Percentiles rank a stretch among this genome's conserved stretches.
Evolutionary conservation across 1,140 invertebrate species (phyloP).

Genomic region (Drosophila orena): DNA sequence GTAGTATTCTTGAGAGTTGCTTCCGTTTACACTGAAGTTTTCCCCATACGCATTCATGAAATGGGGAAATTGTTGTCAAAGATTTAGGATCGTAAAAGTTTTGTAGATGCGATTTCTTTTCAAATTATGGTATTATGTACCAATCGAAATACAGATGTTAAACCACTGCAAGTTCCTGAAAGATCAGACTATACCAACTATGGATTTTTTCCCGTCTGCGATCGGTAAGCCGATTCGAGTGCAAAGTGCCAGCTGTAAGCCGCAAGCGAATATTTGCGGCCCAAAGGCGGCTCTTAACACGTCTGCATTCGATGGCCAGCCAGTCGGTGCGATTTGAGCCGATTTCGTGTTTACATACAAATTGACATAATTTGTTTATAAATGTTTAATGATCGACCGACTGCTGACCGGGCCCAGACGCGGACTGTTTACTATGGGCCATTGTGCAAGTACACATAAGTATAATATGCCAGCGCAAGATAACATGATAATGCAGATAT

Average conservation of each 20-base stretch:
- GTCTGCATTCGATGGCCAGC: slow-evolving; percentile 43
- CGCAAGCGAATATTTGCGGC: slow-evolving; percentile 66
- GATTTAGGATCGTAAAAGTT: too few species aligned
- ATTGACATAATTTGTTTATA: slow-evolving; percentile 83
- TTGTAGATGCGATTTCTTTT: too few species aligned
- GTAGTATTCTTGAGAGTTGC: too few species aligned
- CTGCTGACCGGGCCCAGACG: slow-evolving; percentile 41
- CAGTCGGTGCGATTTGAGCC: slow-evolving; percentile 39
- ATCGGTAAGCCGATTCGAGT: slow-evolving; percentile 15
- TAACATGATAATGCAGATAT: slow-evolving; percentile 65
- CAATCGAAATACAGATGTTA: too few species aligned
- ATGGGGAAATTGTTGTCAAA: too few species aligned
- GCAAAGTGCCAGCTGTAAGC: slow-evolving; percentile 24
- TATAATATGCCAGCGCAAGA: slow-evolving; percentile 6
- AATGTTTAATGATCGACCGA: slow-evolving; percentile 69
- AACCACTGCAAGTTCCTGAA: too few species aligned
- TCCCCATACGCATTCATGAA: too few species aligned
- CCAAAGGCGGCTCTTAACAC: slow-evolving; percentile 34
- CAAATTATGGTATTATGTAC: too few species aligned
- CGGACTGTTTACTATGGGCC: slow-evolving; percentile 31
- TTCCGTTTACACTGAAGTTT: not conserved
- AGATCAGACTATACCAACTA: not conserved
- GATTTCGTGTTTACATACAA: slow-evolving; percentile 70
- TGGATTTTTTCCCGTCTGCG: not conserved
- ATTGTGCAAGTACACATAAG: slow-evolving; percentile 56